Evolutionary conservation across 2,888 invertebrate genomes (phyloP), one percentile per base, ranked within the genome.

Genomic region (Celastrina argiolus): DNA sequence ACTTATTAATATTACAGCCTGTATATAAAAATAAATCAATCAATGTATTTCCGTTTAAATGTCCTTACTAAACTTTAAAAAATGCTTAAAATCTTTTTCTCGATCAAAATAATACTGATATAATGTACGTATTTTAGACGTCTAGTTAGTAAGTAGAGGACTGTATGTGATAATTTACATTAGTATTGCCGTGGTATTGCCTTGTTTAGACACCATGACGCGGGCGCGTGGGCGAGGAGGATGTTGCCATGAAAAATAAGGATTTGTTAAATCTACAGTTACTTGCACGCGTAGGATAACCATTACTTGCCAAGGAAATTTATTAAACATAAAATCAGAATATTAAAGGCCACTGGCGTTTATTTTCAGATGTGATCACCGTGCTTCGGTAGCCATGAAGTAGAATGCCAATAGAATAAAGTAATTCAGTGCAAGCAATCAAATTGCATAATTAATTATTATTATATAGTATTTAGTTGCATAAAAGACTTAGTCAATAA

Each of bases 161-260:
- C 7, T 26, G 22, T 51, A 14, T 8, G 51, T 51, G 51, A 51
- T 26, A 51, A 51, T 61, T 22, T 14, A 36, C 5, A 36, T 39
- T 39, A 61, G 36, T 22, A 61, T 5, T 8, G 34, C 34, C 58
- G 8, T 18, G 45, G 18, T 61, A 61, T 31, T 34, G 18, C 59
- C 36, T 36, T 22, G 18, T 61, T 22, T 18, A 39, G 39, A 39
- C 10, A 18, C 18, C 34, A 39, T 61, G 61, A 61, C 61, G 61
- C 39, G 14, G 61, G 0, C 14, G 14, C 61, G 61, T 61, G 61
- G 61, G 61, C 36, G 18, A 10, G 6, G 36, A 61, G 61, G 61
- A 61, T 36, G 39, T 39, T 22, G 36, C 22, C 18, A 39, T 36
- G 39, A 36, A 39, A 61, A 61, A 61, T 39, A 61, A 59, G 61